Base-by-base conservation (phyloP, 2,888 invertebrate genomes). In the Ochropleura leucogaster region DNA sequence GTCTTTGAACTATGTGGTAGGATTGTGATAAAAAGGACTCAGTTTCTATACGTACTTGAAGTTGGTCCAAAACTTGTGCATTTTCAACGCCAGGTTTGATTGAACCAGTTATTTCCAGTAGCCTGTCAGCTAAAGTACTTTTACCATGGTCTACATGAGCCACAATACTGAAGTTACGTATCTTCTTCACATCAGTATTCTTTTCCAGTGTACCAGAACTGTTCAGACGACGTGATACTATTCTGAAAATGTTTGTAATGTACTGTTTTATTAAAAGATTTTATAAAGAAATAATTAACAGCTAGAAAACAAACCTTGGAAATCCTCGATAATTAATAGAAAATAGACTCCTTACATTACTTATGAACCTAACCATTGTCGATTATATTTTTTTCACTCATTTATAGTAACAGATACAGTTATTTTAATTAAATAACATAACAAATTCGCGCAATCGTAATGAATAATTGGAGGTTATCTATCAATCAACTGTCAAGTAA, bases 121-220 rank as follows among this genome's bases (percentile, higher is more conserved):
- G 93, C 73, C 99, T 97, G 93, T 99, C 99, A 1, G 99, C 99
- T 75, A 99, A 95, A 0, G 99, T 99, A 93, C 99, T 99, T 96
- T 99, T 99, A 0, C 99, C 99, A 96, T 99, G 99, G 93, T 99
- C 99, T 2, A 99, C 98, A 95, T 99, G 99, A n/a, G 99, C 99
- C 81, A 99, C 99, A 89, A 99, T 99, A 94, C 99, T 98, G 91
- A 99, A 99, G 93, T 99, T 99, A 74, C 99, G 97, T 62, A 99
- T 99, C 83, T 90, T 93, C 59, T 85, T 90, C n/a, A 92, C 90
- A 57, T 94, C 93, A 64, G 92, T 75, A 44, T 74, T 77, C 49
- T 90, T 89, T 14, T 85, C 84, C 7, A 79, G 76, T 18, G 83
- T 82, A 72, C 93, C 88, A 60, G 91, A 89, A 86, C 92, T 93